Percentiles rank a stretch among this genome's conserved stretches.
Evolutionary conservation across 2,113 vertebrate species (phyloP).

Genomic region (Rhynchopsitta pachyrhyncha): DNA sequence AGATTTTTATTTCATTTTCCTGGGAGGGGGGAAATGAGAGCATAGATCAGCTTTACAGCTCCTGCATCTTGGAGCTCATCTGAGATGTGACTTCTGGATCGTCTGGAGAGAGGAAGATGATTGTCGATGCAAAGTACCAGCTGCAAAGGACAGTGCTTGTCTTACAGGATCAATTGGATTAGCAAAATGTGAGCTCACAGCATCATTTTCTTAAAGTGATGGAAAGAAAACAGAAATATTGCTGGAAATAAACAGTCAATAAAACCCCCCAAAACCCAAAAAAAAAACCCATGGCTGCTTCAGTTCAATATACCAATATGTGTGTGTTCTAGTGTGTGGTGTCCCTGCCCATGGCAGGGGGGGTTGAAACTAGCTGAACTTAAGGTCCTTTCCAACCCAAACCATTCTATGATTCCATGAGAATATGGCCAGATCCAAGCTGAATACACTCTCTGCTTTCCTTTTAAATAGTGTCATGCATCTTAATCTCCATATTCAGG

Average conservation of each 20-base stretch:
- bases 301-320: neutral
- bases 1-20: neutral
- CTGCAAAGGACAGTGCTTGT: neutral
- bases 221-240: neutral
- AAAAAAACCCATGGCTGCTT: neutral
- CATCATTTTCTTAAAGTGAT: neutral
- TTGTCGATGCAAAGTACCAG: neutral
- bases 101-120: neutral
- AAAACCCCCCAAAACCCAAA: neutral
- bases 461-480: neutral
- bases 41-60: neutral
- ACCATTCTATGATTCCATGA: neutral
- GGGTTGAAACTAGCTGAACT: neutral
- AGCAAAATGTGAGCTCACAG: neutral
- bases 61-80: neutral
- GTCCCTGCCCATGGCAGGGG: neutral
- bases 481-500: neutral
- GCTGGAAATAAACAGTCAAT: neutral
- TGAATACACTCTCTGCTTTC: neutral
- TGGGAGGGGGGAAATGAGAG: neutral
- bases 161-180: neutral
- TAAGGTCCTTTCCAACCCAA: neutral
- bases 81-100: neutral
- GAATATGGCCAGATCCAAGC: neutral
- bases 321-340: neutral